Evolutionary conservation across 2,888 invertebrate genomes (phyloP).

Genomic region (Archips crataeganus): DNA sequence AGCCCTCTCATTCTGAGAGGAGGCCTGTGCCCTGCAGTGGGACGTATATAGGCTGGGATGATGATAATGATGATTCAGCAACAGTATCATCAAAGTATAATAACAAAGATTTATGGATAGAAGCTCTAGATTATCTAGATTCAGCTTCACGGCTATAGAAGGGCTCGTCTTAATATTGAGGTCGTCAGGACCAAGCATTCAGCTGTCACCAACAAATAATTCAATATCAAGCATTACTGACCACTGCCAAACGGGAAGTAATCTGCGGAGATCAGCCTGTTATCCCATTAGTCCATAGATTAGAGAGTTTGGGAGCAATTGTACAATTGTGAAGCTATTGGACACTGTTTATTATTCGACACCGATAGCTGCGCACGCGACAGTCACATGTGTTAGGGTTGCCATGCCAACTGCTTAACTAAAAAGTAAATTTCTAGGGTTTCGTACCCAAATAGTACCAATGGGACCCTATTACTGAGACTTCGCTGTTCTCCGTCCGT

Average conservation of each 20-base stretch:
- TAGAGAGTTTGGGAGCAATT: conserved; percentile 74
- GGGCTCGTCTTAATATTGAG: conserved; percentile 10
- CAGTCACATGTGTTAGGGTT: not conserved
- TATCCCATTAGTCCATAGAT: conserved; percentile 71
- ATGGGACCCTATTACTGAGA: too few relatives aligned
- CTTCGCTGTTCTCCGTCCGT: too few relatives aligned
- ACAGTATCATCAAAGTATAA: too few relatives aligned
- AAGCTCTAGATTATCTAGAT: not conserved
- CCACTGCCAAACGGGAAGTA: conserved; percentile 60
- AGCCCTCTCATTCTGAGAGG: too few relatives aligned
- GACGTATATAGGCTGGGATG: too few relatives aligned
- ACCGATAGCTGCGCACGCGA: conserved; percentile 51
- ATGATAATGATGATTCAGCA: too few relatives aligned
- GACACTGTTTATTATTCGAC: conserved; percentile 65
- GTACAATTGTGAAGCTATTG: conserved; percentile 66
- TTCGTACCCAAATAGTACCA: too few relatives aligned
- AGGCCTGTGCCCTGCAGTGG: too few relatives aligned
- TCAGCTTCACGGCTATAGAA: not conserved
- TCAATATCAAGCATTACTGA: conserved; percentile 43
- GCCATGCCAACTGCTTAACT: not conserved
- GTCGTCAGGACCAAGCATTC: conserved; percentile 1
- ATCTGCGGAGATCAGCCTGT: conserved; percentile 68
- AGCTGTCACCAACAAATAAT: conserved; percentile 9
- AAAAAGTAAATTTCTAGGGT: too few relatives aligned
- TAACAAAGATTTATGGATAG: too few relatives aligned